Percentiles rank a stretch among this genome's conserved stretches.
Evolutionary conservation across 2,113 vertebrate genomes (phyloP).

Genomic region (Oryctolagus cuniculus): DNA sequence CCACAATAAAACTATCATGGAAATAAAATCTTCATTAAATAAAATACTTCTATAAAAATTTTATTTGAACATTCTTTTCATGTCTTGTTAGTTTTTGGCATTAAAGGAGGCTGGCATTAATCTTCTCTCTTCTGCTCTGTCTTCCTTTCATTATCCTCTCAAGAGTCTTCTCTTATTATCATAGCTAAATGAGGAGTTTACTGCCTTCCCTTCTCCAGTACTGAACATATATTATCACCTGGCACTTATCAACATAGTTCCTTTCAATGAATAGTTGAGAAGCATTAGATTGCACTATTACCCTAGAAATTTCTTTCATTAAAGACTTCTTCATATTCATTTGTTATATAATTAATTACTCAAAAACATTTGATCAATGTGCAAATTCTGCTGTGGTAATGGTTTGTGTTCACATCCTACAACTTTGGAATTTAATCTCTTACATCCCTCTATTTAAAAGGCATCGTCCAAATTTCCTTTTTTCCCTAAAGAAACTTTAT

Average conservation of each 20-base stretch:
- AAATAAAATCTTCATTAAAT: background rate
- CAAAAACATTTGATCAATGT: background rate
- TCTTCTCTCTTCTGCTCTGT: rapidly evolving
- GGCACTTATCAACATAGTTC: background rate
- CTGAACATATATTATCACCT: background rate
- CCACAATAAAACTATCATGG: background rate
- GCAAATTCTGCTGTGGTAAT: background rate
- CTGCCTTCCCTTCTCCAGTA: background rate
- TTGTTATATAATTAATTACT: background rate
- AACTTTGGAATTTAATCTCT: slow-evolving; percentile 3
- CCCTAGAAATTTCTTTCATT: background rate
- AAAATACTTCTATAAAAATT: background rate
- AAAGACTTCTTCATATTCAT: background rate
- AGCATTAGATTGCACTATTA: background rate
- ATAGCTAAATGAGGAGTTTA: background rate
- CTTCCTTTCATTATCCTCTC: background rate
- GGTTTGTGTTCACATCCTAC: background rate
- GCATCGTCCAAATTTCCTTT: background rate
- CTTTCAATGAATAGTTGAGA: background rate
- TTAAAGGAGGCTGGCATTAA: background rate
- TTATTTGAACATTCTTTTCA: background rate
- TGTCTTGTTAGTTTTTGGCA: background rate
- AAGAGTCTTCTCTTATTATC: background rate
- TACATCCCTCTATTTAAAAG: background rate
- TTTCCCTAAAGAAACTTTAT: too few species aligned